These are phyloP conservation scores for Isotomurus palustris DNA, from an alignment of 2,888 invertebrate genomes.

Conservation along the genomic window DNA sequence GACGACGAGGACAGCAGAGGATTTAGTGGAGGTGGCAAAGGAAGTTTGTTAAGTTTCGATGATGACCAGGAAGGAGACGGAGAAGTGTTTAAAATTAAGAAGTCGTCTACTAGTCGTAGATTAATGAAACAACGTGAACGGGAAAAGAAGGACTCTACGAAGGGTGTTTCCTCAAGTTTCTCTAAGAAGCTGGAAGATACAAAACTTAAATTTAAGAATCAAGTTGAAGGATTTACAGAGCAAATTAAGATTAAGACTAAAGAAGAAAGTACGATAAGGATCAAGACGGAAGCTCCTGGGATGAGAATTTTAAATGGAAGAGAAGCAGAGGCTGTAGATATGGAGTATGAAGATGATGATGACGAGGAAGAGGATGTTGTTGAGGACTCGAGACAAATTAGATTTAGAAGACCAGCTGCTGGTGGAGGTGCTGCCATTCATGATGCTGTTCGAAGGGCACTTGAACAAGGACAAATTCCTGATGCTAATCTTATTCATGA, in stretches of 20 bases:
- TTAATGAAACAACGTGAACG: conserved; percentile 78
- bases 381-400: conserved; percentile 43
- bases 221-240: conserved; percentile 25
- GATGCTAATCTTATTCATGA: conserved; percentile 98
- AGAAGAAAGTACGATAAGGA: not conserved
- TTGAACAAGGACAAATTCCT: conserved; percentile 75
- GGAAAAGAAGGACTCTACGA: conserved; percentile 58
- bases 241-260: conserved; percentile 28
- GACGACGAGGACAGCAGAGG: no score
- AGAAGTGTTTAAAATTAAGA: conserved; percentile 91
- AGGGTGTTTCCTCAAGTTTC: not conserved
- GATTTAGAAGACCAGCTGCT: conserved; percentile 32
- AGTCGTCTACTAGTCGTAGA: conserved; percentile 88
- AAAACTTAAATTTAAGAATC: conserved; percentile 11
- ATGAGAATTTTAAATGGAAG: conserved; percentile 68
- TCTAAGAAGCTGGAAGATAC: not conserved
- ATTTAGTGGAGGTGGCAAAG: no score
- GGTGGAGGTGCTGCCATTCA: conserved; percentile 38
- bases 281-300: conserved; percentile 21
- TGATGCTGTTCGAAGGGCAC: conserved; percentile 40
- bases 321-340: conserved; percentile 75
- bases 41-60: conserved; percentile 42
- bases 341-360: conserved; percentile 56
- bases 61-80: conserved; percentile 56
- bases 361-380: conserved; percentile 58